A percentile compares a stretch with the other conserved stretches of the same genome.
phyloP scores from a whole-genome alignment of 1,140 invertebrate species.

The Nebria ingens region DNA sequence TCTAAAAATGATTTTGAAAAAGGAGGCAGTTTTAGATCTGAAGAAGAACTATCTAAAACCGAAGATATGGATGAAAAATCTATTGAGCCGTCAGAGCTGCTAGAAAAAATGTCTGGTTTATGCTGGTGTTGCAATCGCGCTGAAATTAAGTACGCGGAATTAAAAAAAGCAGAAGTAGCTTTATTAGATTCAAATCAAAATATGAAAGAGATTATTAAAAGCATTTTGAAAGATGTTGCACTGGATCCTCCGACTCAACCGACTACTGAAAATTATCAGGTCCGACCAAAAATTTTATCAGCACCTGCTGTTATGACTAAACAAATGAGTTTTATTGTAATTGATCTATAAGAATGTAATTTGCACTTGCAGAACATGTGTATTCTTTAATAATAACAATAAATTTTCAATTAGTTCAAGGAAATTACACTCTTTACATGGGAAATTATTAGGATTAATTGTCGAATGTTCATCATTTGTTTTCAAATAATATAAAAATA shows the following conservation, averaged over 20 bases:
- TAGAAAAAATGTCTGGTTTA: slow-evolving; percentile 21
- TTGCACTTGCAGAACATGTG: no score
- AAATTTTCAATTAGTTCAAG: no score
- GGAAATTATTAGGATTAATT: no score
- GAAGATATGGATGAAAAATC: no score
- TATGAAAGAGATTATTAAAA: slow-evolving; percentile 23
- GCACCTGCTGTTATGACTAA: neutral
- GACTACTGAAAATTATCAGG: neutral
- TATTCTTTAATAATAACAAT: no score
- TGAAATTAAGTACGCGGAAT: slow-evolving; percentile 21
- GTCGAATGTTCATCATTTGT: no score
- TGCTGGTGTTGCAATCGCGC: slow-evolving; percentile 27
- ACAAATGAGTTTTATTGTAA: neutral
- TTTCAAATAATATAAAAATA: no score
- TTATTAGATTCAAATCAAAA: slow-evolving; percentile 25
- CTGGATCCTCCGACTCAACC: slow-evolving; percentile 11
- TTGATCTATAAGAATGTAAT: slow-evolving; percentile 3
- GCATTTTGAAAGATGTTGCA: slow-evolving; percentile 24
- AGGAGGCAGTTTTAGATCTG: neutral
- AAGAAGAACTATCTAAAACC: neutral
- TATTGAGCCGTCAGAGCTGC: neutral
- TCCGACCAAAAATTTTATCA: neutral
- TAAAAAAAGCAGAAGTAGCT: slow-evolving; percentile 21
- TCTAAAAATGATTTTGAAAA: neutral
- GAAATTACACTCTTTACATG: no score